Percentiles rank a stretch among this genome's conserved stretches.
phyloP scores from a whole-genome alignment of 2,113 vertebrate genomes.

The Prionailurus viverrinus region DNA sequence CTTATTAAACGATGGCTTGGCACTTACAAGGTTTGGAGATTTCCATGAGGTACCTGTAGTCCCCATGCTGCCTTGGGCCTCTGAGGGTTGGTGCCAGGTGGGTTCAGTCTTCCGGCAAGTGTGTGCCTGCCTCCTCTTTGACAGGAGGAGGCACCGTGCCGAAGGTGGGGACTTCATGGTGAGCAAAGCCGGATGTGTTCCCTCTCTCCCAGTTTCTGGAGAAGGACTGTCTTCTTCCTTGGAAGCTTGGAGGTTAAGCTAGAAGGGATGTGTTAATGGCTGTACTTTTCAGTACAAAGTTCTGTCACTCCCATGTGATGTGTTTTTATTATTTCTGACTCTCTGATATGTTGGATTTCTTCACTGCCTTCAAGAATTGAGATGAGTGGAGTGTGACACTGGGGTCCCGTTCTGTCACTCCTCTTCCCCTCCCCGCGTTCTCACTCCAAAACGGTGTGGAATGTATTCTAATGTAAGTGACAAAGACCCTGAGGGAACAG shows the following conservation, averaged over 20 bases:
- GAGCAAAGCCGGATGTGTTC: not conserved
- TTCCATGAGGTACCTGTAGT: not conserved
- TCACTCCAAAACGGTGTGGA: not conserved
- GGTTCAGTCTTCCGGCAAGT: not conserved
- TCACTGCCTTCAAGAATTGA: not conserved
- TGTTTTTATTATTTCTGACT: conserved; percentile 3
- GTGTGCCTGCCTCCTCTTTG: not conserved
- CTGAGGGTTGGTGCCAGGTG: not conserved
- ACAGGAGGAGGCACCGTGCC: not conserved
- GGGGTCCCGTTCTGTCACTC: not conserved
- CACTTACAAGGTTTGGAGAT: not conserved
- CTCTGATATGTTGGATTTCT: not conserved
- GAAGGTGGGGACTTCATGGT: not conserved
- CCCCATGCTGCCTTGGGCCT: not conserved
- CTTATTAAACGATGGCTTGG: not conserved
- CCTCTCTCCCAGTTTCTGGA: not conserved
- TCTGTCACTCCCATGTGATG: not conserved
- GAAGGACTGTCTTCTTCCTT: not conserved
- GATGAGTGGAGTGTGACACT: not conserved
- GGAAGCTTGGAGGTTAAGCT: not conserved
- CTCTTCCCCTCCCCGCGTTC: not conserved
- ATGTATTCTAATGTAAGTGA: not conserved
- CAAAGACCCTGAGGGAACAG: not conserved
- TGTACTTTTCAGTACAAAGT: not conserved
- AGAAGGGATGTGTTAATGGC: not conserved